phyloP scores from a whole-genome alignment of 2,797 vertebrate species.

The Manis javanica region DNA sequence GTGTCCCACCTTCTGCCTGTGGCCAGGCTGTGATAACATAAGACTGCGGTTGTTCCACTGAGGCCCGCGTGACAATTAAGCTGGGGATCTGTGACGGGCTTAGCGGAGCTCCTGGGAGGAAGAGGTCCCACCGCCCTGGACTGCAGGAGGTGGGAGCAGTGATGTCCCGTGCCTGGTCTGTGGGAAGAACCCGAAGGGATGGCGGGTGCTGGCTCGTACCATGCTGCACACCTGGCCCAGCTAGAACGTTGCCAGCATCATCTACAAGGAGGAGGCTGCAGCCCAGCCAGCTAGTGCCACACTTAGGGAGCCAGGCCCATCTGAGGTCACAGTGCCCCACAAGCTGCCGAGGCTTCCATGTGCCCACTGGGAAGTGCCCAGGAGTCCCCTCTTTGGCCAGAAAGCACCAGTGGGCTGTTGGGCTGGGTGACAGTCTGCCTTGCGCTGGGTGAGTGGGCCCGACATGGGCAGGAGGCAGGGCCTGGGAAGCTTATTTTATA shows the following conservation, averaged over 20 bases:
- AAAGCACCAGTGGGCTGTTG: too few relatives aligned
- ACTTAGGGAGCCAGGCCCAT: neutral
- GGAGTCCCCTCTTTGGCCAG: too few relatives aligned
- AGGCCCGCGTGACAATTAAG: neutral
- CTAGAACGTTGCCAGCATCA: fast-evolving
- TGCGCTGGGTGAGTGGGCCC: neutral
- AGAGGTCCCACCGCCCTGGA: too few relatives aligned
- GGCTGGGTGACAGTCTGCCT: too few relatives aligned
- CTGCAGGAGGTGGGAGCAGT: too few relatives aligned
- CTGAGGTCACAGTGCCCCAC: neutral
- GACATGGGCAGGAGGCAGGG: fast-evolving
- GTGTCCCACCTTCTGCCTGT: neutral
- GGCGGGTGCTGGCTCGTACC: neutral
- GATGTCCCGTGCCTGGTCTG: too few relatives aligned
- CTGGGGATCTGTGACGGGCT: neutral
- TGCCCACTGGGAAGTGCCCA: too few relatives aligned
- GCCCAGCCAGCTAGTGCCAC: too few relatives aligned
- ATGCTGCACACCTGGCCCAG: neutral
- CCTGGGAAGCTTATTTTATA: slow-evolving; percentile 71
- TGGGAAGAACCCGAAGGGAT: too few relatives aligned
- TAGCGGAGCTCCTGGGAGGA: neutral
- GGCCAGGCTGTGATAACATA: fast-evolving
- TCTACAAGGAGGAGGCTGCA: too few relatives aligned
- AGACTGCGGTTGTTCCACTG: neutral
- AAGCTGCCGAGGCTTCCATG: neutral